Evolutionary conservation across 2,888 invertebrate genomes (phyloP), one percentile per base, ranked within the genome.

Genomic region (Lasioglossum pauxillum): DNA sequence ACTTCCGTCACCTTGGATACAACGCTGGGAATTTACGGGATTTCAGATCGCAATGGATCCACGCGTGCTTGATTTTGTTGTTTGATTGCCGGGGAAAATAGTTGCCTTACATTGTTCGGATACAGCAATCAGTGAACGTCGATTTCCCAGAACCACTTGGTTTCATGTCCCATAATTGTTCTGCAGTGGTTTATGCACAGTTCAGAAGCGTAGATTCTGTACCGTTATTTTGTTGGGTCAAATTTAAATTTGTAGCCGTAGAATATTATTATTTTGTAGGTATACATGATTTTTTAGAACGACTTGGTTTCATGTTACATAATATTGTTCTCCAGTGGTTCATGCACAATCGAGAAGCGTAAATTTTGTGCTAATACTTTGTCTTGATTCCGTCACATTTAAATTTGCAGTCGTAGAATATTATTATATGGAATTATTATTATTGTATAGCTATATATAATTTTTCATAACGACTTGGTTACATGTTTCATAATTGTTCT

Each of bases 1-100:
- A 64, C 64, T 46, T 69, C 60, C 57, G 79, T 60, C 73, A 73
- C 73, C 73, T 73, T 73, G 73, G 60, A 60, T 64, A 79, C 78
- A 41, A 79, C 27, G 27, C 38, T 19, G 44, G 60, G 41, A 57
- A 71, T 41, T 49, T 31, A 46, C 41, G 46, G 35, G 31, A 64
- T 46, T 76, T 44, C 23, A 23, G 60, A 44, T 19, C 41, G 23
- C 27, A 60, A 44, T 57, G 60, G 57, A 41, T n/a, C 27, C 2
- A 19, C 1, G 27, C 14, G 14, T 14, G 60, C 10, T n/a, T 27
- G 60, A 60, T 60, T 60, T 60, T 14, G 60, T 60, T 60, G 60
- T 27, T 60, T 60, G n/a, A 60, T 27, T 27, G 12, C n/a, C 14
- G 60, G n/a, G 27, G 60, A 60, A 60, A 60, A 60, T 60, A 16